These are phyloP conservation scores for Eristalis tenax DNA, from an alignment of 2,888 invertebrate species.

Conservation along the genomic window DNA sequence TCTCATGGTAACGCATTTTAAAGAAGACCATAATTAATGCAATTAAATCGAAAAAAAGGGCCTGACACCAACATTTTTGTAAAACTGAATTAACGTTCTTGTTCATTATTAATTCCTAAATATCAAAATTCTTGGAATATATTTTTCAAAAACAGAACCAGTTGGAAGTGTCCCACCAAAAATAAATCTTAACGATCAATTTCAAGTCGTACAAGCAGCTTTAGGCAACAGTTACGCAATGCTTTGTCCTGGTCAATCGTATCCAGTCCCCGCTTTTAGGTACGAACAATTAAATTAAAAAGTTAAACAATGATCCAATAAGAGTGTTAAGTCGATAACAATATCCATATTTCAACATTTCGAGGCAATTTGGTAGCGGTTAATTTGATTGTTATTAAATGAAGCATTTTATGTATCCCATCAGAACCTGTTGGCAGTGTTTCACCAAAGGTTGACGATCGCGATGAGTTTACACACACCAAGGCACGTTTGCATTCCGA, in stretches of 20 bases:
- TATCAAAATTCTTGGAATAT: neutral
- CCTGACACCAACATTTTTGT: slow-evolving; percentile 29
- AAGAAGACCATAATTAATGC: too few species aligned
- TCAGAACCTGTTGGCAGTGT: slow-evolving; percentile 83
- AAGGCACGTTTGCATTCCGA: slow-evolving; percentile 76
- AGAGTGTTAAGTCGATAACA: neutral
- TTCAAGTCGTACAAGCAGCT: slow-evolving; percentile 81
- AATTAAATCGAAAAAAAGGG: too few species aligned
- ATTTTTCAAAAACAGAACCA: slow-evolving; percentile 78
- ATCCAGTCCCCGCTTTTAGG: slow-evolving; percentile 86
- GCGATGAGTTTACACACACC: slow-evolving; percentile 82
- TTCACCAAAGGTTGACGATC: slow-evolving; percentile 86
- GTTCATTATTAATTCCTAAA: neutral
- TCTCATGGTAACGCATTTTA: too few species aligned
- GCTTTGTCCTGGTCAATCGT: slow-evolving; percentile 85
- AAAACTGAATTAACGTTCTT: neutral
- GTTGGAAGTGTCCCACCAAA: slow-evolving; percentile 84
- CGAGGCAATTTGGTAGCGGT: neutral
- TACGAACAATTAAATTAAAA: slow-evolving; percentile 74
- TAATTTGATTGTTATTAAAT: neutral
- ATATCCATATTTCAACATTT: slow-evolving; percentile 73
- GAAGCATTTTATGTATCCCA: slow-evolving; percentile 1
- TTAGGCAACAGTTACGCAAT: slow-evolving; percentile 83
- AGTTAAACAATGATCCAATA: neutral
- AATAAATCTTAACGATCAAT: slow-evolving; percentile 83